Conservation (phyloP, 2,888 invertebrate genomes). For the Suillia variegata region DNA sequence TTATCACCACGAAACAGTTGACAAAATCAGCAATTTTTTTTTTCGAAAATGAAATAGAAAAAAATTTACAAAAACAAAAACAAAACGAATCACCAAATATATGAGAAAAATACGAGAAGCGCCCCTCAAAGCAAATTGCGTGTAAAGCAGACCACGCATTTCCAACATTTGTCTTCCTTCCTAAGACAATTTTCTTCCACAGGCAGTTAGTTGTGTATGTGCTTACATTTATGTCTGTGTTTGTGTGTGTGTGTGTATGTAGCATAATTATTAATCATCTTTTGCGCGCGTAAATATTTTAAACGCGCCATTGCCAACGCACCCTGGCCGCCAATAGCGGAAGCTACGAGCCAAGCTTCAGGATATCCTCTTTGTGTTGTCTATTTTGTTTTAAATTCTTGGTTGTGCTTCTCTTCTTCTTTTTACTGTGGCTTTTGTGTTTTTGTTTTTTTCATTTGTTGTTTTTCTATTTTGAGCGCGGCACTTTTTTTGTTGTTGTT, state of each 20-base stretch:
- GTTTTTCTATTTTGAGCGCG: background rate
- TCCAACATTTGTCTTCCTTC: slow-evolving; percentile 51
- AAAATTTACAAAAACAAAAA: slow-evolving; percentile 7
- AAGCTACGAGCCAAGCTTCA: slow-evolving; percentile 24
- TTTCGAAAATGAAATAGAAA: slow-evolving; percentile 16
- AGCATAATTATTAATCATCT: slow-evolving; percentile 55
- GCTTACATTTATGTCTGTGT: slow-evolving; percentile 22
- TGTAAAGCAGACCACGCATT: slow-evolving; percentile 56
- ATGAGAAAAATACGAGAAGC: too few species aligned
- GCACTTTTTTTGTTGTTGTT: background rate
- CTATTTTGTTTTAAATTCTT: slow-evolving; percentile 30
- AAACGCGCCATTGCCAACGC: slow-evolving; percentile 40
- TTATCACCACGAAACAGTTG: slow-evolving; percentile 56
- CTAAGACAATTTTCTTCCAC: slow-evolving; percentile 19
- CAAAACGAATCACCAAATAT: slow-evolving; percentile 18
- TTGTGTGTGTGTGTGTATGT: slow-evolving; percentile 22
- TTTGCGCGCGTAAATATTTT: slow-evolving; percentile 48
- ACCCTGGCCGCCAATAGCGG: slow-evolving; percentile 1
- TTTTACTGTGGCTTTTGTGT: slow-evolving; percentile 23
- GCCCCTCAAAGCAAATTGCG: slow-evolving; percentile 47
- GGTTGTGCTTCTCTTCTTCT: slow-evolving; percentile 5
- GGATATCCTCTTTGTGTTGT: slow-evolving; percentile 39
- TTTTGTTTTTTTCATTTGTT: slow-evolving; percentile 10
- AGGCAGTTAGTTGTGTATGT: slow-evolving; percentile 24
- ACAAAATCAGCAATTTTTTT: slow-evolving; percentile 54